These are phyloP conservation scores for Sebastes itinus DNA, from an alignment of 2,797 vertebrate genomes.

Conservation along the genomic window DNA sequence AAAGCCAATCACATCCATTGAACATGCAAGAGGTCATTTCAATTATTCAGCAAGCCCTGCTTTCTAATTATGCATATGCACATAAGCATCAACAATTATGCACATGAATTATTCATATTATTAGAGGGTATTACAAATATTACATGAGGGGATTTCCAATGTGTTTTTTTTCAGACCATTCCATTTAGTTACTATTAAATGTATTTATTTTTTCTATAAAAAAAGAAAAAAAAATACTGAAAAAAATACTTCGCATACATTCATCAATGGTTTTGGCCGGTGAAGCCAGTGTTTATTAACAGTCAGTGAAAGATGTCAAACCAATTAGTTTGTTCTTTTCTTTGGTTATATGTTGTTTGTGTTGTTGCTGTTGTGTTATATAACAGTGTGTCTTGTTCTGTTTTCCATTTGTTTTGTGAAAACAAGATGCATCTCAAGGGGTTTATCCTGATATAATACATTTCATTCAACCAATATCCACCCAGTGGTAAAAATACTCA, in stretches of 20 bases:
- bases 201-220: too few relatives aligned
- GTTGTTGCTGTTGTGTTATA: background rate
- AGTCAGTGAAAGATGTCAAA: background rate
- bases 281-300: background rate
- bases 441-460: background rate
- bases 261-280: background rate
- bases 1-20: slow-evolving; percentile 7
- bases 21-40: slow-evolving; percentile 22
- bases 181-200: background rate
- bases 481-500: background rate
- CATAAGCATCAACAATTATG: slow-evolving; percentile 33
- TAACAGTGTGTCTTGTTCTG: background rate
- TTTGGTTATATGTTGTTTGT: background rate
- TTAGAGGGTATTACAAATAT: background rate
- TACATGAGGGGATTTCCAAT: background rate
- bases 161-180: background rate
- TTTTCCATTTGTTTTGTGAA: background rate
- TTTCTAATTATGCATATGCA: slow-evolving; percentile 31
- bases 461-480: background rate
- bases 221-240: too few relatives aligned
- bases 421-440: background rate
- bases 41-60: slow-evolving; percentile 30
- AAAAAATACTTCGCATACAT: background rate
- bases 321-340: background rate
- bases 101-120: slow-evolving; percentile 24